A percentile compares a stretch with the other conserved stretches of the same genome.
These are phyloP conservation scores for Doris montereyensis DNA, from an alignment of 2,888 invertebrate genomes.

Conservation along the genomic window DNA sequence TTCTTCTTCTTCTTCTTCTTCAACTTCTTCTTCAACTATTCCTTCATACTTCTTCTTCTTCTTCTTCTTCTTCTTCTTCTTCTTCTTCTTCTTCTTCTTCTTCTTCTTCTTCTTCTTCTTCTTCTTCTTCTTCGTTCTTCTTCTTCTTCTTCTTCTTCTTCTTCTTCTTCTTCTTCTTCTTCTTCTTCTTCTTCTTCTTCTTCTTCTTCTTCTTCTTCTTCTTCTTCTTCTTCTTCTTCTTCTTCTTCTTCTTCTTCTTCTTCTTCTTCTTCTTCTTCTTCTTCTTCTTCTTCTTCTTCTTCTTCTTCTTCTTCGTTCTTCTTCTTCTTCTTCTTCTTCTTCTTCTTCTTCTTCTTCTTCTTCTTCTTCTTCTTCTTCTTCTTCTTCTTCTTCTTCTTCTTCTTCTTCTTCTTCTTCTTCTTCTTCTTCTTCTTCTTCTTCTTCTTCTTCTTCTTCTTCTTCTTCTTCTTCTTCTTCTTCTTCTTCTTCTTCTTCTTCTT, in stretches of 20 bases:
- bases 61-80: neutral
- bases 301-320: neutral
- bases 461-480: neutral
- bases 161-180: constrained; percentile 1
- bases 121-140: neutral
- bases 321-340: neutral
- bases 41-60: constrained; percentile 40
- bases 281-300: neutral
- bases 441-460: neutral
- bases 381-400: neutral
- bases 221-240: neutral
- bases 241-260: neutral
- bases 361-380: neutral
- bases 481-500: too few species aligned
- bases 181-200: neutral
- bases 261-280: neutral
- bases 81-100: neutral
- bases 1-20: constrained; percentile 41
- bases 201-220: neutral
- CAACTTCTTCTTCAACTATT: constrained; percentile 39
- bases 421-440: neutral
- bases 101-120: neutral
- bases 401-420: neutral
- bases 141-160: neutral
- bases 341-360: neutral